phyloP scores from a whole-genome alignment of 2,113 vertebrate species.

The Apteryx owenii region DNA sequence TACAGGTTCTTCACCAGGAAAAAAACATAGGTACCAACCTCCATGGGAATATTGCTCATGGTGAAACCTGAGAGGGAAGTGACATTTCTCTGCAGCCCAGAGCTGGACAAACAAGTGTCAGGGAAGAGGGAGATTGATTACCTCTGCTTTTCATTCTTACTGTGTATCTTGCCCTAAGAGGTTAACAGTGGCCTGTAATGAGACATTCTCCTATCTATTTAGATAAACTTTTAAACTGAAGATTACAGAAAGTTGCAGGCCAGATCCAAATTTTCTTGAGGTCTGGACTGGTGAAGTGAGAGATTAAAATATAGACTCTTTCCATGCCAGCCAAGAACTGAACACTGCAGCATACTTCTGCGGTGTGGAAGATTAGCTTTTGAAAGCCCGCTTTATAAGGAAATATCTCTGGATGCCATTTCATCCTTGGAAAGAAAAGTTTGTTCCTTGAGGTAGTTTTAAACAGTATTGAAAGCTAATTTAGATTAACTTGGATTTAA shows the following conservation, averaged over 20 bases:
- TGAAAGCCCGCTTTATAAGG: neutral
- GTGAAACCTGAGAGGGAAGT: neutral
- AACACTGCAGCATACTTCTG: neutral
- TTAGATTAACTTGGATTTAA: conserved; percentile 23
- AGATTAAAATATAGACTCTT: neutral
- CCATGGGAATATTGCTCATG: neutral
- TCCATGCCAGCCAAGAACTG: neutral
- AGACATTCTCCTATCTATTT: neutral
- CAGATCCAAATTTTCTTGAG: neutral
- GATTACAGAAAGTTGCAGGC: neutral
- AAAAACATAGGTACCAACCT: neutral
- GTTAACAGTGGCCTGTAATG: neutral
- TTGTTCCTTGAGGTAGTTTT: conserved; percentile 40
- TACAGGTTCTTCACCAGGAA: neutral
- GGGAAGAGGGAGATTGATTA: neutral
- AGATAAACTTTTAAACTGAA: neutral
- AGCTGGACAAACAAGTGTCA: neutral
- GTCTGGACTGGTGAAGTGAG: neutral
- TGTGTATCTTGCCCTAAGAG: neutral
- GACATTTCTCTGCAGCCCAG: neutral
- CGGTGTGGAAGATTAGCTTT: neutral
- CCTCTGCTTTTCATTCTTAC: neutral
- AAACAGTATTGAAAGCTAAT: neutral
- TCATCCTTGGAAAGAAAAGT: neutral
- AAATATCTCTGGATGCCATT: neutral